These are phyloP conservation scores for Elaphurus davidianus DNA, from an alignment of 2,113 vertebrate species.

Conservation along the genomic window DNA sequence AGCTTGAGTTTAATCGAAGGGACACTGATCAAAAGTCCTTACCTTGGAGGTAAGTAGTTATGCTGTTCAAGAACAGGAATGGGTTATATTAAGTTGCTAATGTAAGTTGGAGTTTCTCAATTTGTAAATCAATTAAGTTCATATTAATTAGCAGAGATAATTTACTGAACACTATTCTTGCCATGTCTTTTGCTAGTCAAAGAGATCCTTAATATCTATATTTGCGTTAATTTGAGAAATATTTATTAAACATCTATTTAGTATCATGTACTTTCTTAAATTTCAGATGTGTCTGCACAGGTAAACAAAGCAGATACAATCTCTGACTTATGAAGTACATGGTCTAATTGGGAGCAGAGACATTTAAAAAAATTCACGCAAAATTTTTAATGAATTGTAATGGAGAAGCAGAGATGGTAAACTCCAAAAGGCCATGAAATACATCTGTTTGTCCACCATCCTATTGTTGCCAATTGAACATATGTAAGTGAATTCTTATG, in stretches of 20 bases:
- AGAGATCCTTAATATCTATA: neutral
- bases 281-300: neutral
- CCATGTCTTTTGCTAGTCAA: neutral
- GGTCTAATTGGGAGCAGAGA: neutral
- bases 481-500: neutral
- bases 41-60: neutral
- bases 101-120: neutral
- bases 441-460: neutral
- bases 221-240: constrained; percentile 22
- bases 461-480: neutral
- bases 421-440: neutral
- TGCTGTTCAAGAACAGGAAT: constrained; percentile 7
- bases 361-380: neutral
- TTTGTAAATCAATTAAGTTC: neutral
- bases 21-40: neutral
- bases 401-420: neutral
- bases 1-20: constrained; percentile 20
- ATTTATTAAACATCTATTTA: neutral
- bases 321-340: neutral
- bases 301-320: neutral
- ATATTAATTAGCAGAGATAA: neutral
- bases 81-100: neutral
- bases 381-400: neutral
- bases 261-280: neutral
- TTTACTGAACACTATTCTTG: neutral